Base-by-base conservation (phyloP, 30 jellyfish, hydroid and myxozoan species). In the Aurelia coerulea region DNA sequence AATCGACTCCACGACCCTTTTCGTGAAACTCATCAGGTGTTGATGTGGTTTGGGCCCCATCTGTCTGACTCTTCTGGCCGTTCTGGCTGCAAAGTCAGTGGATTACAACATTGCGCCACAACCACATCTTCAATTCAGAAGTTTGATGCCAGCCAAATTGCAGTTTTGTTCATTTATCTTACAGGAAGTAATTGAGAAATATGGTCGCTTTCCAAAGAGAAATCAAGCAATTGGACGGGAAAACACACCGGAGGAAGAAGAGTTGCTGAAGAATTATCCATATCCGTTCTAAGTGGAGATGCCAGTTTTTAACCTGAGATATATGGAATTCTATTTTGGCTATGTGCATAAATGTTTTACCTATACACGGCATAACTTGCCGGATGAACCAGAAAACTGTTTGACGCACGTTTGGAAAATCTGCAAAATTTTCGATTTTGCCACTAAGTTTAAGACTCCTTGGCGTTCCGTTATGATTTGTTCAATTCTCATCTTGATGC, bases 151-250 rank as follows among this genome's bases (percentile, higher is more conserved):
- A 60, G 85, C 16, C 68, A 64, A 62, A 64, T 7, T 58, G 17
- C 19, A 33, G 76, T 69, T 46, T 10, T 56, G 15, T 9, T 16
- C 75, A 12, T 7, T 0, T 39, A 16, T 49, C 62, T 83, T 72
- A 32, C 75, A 53, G 98, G 97, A 88, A 68, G 88, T 82, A 3
- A 79, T 93, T 19, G 81, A 75, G 64, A 74, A 73, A 19, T 88
- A 10, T 88, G 97, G 97, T 4, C 76, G 98, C 16, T 93, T n/a
- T 84, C 97, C 97, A 39, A 93, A 93, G 72, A 67, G 98, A 79
- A 93, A 93, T 60, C 88, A 49, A 16, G 91, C 90, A 2, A 80
- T 93, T 31, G 97, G 96, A 29, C 66, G 98, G 15, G 65, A 68
- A 11, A 93, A 88, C 64, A 93, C 98, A 1, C 96, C 98, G 3